Evolutionary conservation across 2,113 vertebrate species (phyloP).

Genomic region (Australoheros scitulus): DNA sequence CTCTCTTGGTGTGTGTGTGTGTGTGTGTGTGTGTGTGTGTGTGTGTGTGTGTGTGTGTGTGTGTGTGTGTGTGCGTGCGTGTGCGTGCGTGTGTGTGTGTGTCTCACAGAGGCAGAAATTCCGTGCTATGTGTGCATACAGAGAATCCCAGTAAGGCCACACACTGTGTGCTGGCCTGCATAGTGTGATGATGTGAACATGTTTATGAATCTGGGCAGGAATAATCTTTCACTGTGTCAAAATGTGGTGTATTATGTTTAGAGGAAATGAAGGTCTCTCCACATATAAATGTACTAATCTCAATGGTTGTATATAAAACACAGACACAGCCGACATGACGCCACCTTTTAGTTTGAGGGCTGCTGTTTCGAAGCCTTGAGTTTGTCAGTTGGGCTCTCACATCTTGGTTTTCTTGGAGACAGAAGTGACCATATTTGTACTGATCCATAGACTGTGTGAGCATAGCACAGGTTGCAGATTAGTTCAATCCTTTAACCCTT

Average conservation of each 20-base stretch:
- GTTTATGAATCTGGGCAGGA: background rate
- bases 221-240: background rate
- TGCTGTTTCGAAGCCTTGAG: background rate
- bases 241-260: background rate
- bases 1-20: too few relatives aligned
- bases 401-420: background rate
- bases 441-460: too few relatives aligned
- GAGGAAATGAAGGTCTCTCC: background rate
- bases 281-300: background rate
- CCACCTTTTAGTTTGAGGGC: fast-evolving
- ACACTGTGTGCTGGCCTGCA: conserved; percentile 20
- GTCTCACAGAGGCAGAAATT: background rate
- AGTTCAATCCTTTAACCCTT: too few relatives aligned
- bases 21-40: too few relatives aligned
- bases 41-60: background rate
- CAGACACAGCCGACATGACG: too few relatives aligned
- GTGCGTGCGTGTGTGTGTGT: conserved; percentile 1
- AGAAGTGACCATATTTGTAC: background rate
- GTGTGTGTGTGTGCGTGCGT: conserved; percentile 8
- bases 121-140: background rate
- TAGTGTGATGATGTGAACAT: background rate
- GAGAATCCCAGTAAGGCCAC: conserved; percentile 19
- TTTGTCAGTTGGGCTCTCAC: background rate
- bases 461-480: too few relatives aligned
- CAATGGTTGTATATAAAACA: background rate